These are phyloP conservation scores for Sminthurides bifidus DNA, from an alignment of 1,140 invertebrate species.

Conservation along the genomic window DNA sequence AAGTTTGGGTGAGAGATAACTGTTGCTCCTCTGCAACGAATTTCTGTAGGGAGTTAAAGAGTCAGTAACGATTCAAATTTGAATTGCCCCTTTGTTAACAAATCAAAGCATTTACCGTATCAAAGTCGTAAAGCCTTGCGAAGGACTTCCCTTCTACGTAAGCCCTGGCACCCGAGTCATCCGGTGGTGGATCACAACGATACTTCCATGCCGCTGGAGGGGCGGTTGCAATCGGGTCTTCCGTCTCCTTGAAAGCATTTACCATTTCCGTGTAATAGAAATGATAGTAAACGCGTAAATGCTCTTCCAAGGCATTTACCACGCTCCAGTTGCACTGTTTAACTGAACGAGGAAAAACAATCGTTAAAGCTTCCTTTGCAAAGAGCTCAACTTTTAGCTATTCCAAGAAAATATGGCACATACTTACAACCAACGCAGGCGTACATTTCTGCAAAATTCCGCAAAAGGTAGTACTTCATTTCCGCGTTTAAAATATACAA, in stretches of 20 bases:
- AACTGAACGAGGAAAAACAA: not conserved
- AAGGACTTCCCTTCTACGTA: slow-evolving; percentile 1
- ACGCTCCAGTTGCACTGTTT: not conserved
- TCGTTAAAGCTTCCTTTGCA: not conserved
- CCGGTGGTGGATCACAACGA: slow-evolving; percentile 10
- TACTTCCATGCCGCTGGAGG: slow-evolving; percentile 3
- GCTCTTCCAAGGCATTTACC: not conserved
- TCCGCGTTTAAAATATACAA: slow-evolving; percentile 15
- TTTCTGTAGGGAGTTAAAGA: not conserved
- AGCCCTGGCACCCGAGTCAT: not conserved
- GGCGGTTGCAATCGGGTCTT: not conserved
- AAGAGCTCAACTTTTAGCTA: not conserved
- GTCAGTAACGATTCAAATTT: not conserved
- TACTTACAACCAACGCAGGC: slow-evolving; percentile 3
- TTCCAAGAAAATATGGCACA: not conserved
- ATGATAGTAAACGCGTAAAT: slow-evolving; percentile 3
- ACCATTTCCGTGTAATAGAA: slow-evolving; percentile 14
- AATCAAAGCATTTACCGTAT: slow-evolving; percentile 10
- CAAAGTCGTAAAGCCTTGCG: slow-evolving; percentile 11
- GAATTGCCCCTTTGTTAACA: not conserved
- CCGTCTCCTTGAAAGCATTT: slow-evolving; percentile 10
- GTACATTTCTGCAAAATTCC: slow-evolving; percentile 15
- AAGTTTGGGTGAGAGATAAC: slow-evolving; percentile 13
- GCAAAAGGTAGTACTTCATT: slow-evolving; percentile 12
- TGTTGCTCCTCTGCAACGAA: slow-evolving; percentile 12